A percentile compares a stretch with the other conserved stretches of the same genome.
Evolutionary conservation across 2,113 vertebrate genomes (phyloP).

Genomic region (Vulpes vulpes): DNA sequence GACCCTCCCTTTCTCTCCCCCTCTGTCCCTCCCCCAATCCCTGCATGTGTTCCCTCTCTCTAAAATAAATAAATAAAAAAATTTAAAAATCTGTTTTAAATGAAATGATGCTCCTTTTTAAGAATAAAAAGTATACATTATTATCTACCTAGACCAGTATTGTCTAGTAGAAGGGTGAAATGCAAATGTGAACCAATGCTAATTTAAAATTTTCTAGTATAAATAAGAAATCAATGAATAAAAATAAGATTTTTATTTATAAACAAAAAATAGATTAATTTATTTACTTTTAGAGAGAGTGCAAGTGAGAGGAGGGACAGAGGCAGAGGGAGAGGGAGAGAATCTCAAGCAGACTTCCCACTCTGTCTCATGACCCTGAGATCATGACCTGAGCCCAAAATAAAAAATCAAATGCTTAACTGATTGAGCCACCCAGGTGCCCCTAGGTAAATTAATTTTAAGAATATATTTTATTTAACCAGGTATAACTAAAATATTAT

Average conservation of each 20-base stretch:
- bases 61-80: background rate
- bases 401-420: background rate
- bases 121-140: conserved; percentile 23
- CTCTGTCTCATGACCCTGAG: background rate
- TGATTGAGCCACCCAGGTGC: background rate
- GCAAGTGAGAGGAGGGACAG: background rate
- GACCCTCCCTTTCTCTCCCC: background rate
- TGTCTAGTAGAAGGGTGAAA: background rate
- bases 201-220: conserved; percentile 48
- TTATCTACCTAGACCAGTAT: background rate
- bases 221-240: background rate
- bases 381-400: background rate
- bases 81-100: background rate
- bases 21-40: background rate
- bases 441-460: conserved; percentile 52
- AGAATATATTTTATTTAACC: conserved; percentile 59
- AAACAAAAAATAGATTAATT: background rate
- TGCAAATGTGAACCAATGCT: background rate
- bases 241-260: background rate
- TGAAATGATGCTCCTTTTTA: conserved; percentile 23
- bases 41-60: background rate
- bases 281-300: background rate
- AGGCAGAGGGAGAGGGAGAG: background rate
- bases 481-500: background rate
- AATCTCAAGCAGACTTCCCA: background rate